phyloP scores from a whole-genome alignment of 2,888 invertebrate species.

The Cybosia mesomella region DNA sequence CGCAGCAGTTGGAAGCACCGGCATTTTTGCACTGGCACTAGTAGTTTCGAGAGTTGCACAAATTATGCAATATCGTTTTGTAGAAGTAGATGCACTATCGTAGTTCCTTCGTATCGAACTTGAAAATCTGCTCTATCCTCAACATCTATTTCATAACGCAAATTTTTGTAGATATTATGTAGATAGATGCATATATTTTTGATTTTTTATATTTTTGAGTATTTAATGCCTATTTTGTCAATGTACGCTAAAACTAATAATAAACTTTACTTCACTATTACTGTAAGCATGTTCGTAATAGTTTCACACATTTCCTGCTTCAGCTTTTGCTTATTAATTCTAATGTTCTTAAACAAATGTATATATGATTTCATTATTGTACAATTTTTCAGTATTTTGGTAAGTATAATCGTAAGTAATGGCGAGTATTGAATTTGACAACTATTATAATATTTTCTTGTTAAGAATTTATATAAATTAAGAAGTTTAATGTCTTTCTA shows the following conservation, averaged over 20 bases:
- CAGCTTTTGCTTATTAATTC: constrained; percentile 66
- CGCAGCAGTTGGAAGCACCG: constrained; percentile 53
- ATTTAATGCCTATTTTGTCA: constrained; percentile 43
- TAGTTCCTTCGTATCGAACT: constrained; percentile 25
- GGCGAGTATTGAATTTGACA: neutral
- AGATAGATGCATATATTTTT: constrained; percentile 26
- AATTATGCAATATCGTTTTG: constrained; percentile 13
- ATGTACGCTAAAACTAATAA: constrained; percentile 54
- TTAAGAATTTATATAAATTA: too few relatives aligned
- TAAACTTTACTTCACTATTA: constrained; percentile 30
- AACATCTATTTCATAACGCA: constrained; percentile 12
- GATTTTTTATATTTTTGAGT: constrained; percentile 36
- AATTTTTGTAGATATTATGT: constrained; percentile 30
- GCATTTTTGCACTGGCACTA: constrained; percentile 64
- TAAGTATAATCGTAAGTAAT: constrained; percentile 35
- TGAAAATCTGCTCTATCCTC: constrained; percentile 18
- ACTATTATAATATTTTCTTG: too few relatives aligned
- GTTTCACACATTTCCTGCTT: constrained; percentile 71
- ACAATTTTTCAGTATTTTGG: constrained; percentile 36
- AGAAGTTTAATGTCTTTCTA: too few relatives aligned
- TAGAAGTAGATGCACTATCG: constrained; percentile 28
- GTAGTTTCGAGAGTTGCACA: constrained; percentile 38
- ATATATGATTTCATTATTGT: constrained; percentile 2
- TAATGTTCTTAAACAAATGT: constrained; percentile 14
- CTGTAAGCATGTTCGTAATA: constrained; percentile 50